Percentiles rank a stretch among this genome's conserved stretches.
Conservation (phyloP, 2,888 invertebrate genomes). For the Oligia fasciuncula region DNA sequence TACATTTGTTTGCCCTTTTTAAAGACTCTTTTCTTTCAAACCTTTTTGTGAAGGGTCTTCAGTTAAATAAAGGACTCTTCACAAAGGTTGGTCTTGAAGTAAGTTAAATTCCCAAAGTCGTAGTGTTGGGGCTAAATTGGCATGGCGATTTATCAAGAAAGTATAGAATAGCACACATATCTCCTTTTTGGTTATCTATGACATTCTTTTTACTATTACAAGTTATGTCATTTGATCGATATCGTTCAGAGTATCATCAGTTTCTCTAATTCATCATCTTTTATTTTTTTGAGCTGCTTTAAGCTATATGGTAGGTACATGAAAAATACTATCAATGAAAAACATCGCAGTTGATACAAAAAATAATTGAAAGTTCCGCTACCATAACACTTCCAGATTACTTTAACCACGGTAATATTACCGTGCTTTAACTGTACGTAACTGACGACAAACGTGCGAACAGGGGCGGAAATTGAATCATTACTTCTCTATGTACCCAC, state of each 20-base stretch:
- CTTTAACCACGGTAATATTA: neutral
- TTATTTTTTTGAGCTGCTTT: neutral
- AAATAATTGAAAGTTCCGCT: constrained; percentile 19
- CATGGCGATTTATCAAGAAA: neutral
- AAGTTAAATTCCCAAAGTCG: constrained; percentile 1
- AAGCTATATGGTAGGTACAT: neutral
- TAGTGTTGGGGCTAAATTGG: neutral
- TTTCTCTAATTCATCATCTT: neutral
- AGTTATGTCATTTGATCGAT: neutral
- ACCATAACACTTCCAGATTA: constrained; percentile 22
- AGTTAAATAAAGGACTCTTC: neutral
- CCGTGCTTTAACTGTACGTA: constrained; percentile 40
- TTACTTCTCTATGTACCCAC: neutral
- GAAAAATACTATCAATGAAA: neutral
- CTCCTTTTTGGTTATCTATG: neutral
- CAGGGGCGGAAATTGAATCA: constrained; percentile 51
- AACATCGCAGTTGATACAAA: neutral
- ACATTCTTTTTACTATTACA: neutral
- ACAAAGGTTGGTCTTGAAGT: neutral
- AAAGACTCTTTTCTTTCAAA: neutral
- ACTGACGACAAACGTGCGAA: constrained; percentile 20
- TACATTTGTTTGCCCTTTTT: neutral
- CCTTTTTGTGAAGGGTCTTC: constrained; percentile 11
- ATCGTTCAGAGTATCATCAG: neutral
- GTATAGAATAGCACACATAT: neutral